Evolutionary conservation across 92 coral and sea anemone genomes (phyloP).

Genomic region (Porites cylindrica): DNA sequence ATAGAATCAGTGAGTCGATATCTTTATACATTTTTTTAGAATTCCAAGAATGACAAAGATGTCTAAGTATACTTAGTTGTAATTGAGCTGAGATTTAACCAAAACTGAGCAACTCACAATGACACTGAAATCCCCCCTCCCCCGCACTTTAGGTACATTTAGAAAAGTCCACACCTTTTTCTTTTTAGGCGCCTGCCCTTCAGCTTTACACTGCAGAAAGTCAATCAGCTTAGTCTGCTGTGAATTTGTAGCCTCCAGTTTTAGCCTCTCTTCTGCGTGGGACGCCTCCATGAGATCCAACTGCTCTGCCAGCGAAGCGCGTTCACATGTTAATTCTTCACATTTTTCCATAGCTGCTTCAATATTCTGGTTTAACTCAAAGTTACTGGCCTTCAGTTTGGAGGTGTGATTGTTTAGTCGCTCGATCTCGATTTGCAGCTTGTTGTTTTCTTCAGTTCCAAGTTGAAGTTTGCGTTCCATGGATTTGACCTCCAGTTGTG

Average conservation of each 20-base stretch:
- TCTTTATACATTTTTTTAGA: no score
- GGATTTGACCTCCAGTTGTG: constrained; percentile 89
- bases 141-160: background rate
- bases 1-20: no score
- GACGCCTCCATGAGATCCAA: constrained; percentile 92
- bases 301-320: constrained; percentile 89
- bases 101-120: background rate
- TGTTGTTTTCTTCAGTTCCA: constrained; percentile 78
- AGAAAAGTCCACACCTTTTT: constrained; percentile 63
- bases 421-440: constrained; percentile 86
- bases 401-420: constrained; percentile 66
- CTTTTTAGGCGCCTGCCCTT: constrained; percentile 86
- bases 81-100: background rate
- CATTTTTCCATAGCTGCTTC: constrained; percentile 78
- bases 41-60: no score
- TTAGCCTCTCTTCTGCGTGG: constrained; percentile 98
- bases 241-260: constrained; percentile 92
- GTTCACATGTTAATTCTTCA: constrained; percentile 80
- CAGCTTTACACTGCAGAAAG: constrained; percentile 96
- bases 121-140: no score
- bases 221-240: constrained; percentile 98
- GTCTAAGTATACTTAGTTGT: no score
- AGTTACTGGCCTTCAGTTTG: constrained; percentile 84
- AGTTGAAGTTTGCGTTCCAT: constrained; percentile 90
- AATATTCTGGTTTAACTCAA: constrained; percentile 90